These are phyloP conservation scores for Notoglanidium macrostoma DNA, from an alignment of 2,797 vertebrate genomes.

Conservation along the genomic window DNA sequence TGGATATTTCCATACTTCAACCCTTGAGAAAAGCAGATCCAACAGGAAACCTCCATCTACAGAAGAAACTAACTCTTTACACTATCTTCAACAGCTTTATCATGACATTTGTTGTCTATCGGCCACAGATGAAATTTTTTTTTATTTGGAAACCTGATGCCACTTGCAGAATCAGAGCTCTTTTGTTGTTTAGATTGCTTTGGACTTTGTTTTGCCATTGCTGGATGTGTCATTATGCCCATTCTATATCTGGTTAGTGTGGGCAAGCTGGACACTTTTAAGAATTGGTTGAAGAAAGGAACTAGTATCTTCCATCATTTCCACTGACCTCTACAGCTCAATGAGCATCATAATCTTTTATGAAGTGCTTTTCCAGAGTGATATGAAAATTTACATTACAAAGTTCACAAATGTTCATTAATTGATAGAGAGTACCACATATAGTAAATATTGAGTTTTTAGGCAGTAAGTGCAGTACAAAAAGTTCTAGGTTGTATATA, in stretches of 20 bases:
- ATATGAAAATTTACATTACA: no score
- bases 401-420: no score
- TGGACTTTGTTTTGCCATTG: constrained; percentile 26
- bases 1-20: constrained; percentile 64
- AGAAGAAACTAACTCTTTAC: constrained; percentile 69
- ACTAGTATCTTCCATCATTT: no score
- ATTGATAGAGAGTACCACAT: no score
- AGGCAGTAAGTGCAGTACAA: no score
- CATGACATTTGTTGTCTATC: constrained; percentile 29
- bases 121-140: constrained; percentile 56
- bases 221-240: constrained; percentile 47
- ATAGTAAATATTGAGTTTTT: no score
- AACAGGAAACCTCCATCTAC: constrained; percentile 62
- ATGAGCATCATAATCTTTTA: neutral
- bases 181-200: constrained; percentile 49
- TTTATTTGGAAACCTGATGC: neutral
- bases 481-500: no score
- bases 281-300: neutral
- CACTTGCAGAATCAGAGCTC: no score
- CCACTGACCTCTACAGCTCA: no score
- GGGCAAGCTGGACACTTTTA: constrained; percentile 26
- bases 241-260: constrained; percentile 33
- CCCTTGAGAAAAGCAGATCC: constrained; percentile 54
- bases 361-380: neutral
- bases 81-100: constrained; percentile 64